A percentile compares a stretch with the other conserved stretches of the same genome.
Conservation (phyloP, 2,797 vertebrate species). For the Siniperca obscura region DNA sequence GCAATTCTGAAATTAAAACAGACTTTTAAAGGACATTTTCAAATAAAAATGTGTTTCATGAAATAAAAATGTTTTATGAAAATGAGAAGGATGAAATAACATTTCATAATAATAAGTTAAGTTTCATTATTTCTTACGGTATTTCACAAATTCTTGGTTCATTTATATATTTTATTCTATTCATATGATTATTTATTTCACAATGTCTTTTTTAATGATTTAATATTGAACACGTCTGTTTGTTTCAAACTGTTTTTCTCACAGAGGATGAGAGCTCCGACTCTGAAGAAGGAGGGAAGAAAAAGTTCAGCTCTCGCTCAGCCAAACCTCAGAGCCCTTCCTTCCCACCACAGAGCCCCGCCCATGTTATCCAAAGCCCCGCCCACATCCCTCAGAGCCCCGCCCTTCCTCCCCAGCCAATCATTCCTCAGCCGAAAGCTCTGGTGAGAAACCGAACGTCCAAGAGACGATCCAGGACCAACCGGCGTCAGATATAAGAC, state of each 20-base stretch:
- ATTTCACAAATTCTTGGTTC: not conserved
- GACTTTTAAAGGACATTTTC: too few species aligned
- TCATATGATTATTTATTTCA: not conserved
- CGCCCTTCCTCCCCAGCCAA: constrained; percentile 26
- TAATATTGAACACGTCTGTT: not conserved
- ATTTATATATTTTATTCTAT: not conserved
- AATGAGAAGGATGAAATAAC: not conserved
- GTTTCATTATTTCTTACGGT: not conserved
- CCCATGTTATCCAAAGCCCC: not conserved
- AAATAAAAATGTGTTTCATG: too few species aligned
- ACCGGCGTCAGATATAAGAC: constrained; percentile 62
- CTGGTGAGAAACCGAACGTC: constrained; percentile 46
- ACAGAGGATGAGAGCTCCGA: constrained; percentile 71
- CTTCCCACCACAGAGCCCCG: not conserved
- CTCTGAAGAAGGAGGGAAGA: constrained; percentile 62
- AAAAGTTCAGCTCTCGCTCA: constrained; percentile 47
- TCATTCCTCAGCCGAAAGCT: constrained; percentile 56
- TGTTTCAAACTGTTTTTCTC: not conserved
- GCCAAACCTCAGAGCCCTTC: constrained; percentile 35
- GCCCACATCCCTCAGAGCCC: constrained; percentile 23
- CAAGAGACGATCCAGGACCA: constrained; percentile 69
- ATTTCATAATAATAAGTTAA: not conserved
- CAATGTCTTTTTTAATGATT: not conserved
- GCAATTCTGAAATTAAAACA: too few species aligned
- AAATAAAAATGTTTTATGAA: not conserved